Evolutionary conservation across 2,113 vertebrate species (phyloP).

Genomic region (Podarcis muralis): DNA sequence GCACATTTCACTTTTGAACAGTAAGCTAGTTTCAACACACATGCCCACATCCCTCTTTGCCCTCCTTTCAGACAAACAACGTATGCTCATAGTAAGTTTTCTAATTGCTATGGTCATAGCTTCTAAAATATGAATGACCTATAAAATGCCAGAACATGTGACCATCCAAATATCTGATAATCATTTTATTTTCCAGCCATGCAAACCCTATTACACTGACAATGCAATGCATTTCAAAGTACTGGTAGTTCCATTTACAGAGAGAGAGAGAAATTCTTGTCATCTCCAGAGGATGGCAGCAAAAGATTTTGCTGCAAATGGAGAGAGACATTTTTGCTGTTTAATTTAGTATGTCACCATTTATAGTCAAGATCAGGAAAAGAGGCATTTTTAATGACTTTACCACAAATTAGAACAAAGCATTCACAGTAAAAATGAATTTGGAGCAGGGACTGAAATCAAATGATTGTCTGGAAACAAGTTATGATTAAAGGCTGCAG

Average conservation of each 20-base stretch:
- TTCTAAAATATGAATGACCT: neutral
- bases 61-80: neutral
- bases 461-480: neutral
- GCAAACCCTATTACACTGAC: neutral
- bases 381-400: neutral
- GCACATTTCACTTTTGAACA: too few relatives aligned
- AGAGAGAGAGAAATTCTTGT: neutral
- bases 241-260: neutral
- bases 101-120: neutral
- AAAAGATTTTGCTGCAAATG: conserved; percentile 45
- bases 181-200: neutral
- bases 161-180: neutral
- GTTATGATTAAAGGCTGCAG: neutral
- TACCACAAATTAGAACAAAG: neutral
- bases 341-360: conserved; percentile 14
- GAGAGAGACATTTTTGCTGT: accelerated
- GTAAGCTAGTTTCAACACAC: too few relatives aligned
- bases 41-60: too few relatives aligned
- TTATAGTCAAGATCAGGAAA: neutral
- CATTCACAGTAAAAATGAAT: neutral
- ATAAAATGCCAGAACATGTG: neutral
- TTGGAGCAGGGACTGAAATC: neutral
- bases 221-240: neutral
- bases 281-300: conserved; percentile 68
- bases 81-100: neutral